Percentiles rank a stretch among this genome's conserved stretches.
Conservation (phyloP, 2,113 vertebrate genomes). For the Mesocricetus auratus region DNA sequence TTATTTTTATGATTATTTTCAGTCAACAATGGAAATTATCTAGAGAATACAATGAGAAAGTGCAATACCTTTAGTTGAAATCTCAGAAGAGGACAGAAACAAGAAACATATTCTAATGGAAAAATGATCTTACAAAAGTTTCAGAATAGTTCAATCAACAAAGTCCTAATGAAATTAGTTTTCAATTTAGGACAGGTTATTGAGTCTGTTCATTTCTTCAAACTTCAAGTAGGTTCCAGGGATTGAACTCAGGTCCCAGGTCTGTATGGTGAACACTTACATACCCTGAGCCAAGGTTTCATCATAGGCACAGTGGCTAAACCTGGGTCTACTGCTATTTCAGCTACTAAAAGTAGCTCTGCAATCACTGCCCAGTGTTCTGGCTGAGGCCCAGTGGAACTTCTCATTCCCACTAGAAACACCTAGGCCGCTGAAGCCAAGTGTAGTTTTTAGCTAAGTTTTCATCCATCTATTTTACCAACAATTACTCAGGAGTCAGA, state of each 20-base stretch:
- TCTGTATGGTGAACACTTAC: neutral
- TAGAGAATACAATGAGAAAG: neutral
- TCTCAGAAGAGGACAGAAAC: neutral
- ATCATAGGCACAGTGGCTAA: neutral
- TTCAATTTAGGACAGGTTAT: neutral
- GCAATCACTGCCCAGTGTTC: neutral
- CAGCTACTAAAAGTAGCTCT: neutral
- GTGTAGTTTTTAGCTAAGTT: neutral
- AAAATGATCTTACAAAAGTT: neutral
- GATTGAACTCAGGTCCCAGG: neutral
- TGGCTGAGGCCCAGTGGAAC: neutral
- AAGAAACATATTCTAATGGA: neutral
- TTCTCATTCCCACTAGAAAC: neutral
- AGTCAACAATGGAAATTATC: neutral
- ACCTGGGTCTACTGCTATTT: neutral
- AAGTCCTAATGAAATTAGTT: neutral
- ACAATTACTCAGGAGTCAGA: neutral
- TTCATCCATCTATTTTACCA: neutral
- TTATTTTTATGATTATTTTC: too few relatives aligned
- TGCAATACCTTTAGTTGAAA: neutral
- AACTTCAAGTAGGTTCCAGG: neutral
- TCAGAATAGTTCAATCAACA: neutral
- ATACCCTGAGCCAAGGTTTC: neutral
- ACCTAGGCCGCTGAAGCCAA: neutral
- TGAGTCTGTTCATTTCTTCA: neutral